Evolutionary conservation across 2,797 vertebrate species (phyloP).

Genomic region (Hydrophis major): DNA sequence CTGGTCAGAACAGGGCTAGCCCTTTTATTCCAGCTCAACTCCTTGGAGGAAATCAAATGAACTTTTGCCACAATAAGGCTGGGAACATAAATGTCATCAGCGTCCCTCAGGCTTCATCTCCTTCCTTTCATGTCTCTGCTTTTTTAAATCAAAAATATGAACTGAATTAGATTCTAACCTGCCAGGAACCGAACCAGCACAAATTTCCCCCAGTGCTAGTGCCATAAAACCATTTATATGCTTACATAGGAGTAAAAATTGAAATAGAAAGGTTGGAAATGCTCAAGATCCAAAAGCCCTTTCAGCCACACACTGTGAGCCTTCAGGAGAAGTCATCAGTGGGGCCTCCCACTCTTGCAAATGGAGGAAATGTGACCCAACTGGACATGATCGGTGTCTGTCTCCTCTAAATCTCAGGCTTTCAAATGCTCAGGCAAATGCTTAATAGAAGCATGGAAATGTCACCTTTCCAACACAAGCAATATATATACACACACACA

Average conservation of each 20-base stretch:
- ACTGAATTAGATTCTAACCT: background rate
- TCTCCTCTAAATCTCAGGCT: background rate
- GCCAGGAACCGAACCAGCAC: background rate
- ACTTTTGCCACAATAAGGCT: too few species aligned
- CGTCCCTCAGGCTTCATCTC: background rate
- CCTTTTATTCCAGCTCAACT: background rate
- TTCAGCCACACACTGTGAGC: background rate
- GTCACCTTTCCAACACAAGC: background rate
- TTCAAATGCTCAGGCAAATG: background rate
- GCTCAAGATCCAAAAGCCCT: background rate
- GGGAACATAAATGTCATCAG: background rate
- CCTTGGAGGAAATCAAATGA: background rate
- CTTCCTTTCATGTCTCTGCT: background rate
- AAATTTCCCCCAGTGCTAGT: background rate
- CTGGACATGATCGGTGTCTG: background rate
- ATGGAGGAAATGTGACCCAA: conserved; percentile 1
- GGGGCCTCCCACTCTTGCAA: background rate
- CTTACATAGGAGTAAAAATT: background rate
- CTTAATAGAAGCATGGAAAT: background rate
- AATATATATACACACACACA: conserved; percentile 6
- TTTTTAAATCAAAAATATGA: background rate
- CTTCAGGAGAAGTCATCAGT: conserved; percentile 14
- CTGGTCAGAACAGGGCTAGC: background rate
- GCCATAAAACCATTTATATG: background rate
- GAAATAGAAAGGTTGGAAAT: conserved; percentile 4